These are phyloP conservation scores for Mycogona germanica DNA, from an alignment of 2,888 invertebrate species.

Conservation along the genomic window DNA sequence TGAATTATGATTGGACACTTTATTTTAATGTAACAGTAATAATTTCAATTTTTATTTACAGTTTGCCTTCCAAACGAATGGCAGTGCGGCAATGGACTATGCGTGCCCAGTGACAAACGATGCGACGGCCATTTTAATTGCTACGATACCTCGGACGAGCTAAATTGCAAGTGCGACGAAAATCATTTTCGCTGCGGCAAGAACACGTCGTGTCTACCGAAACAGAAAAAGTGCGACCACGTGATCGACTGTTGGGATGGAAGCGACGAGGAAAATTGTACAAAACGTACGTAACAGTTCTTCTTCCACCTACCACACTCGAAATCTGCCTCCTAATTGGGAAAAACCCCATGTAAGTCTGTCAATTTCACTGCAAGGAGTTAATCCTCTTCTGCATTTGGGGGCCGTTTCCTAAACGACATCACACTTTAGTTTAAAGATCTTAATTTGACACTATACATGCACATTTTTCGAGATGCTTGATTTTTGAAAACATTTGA, in stretches of 20 bases:
- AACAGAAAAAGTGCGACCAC: slow-evolving; percentile 54
- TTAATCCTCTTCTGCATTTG: slow-evolving; percentile 17
- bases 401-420: no score
- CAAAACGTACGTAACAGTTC: slow-evolving; percentile 39
- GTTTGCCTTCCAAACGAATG: slow-evolving; percentile 52
- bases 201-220: slow-evolving; percentile 56
- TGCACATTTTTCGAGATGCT: no score
- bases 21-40: no score
- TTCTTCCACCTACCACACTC: slow-evolving; percentile 4
- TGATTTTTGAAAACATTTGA: no score
- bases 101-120: slow-evolving; percentile 47
- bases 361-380: neutral
- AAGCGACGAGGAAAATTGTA: slow-evolving; percentile 58
- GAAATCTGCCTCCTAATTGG: slow-evolving; percentile 9
- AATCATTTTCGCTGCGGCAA: slow-evolving; percentile 56
- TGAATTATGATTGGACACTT: no score
- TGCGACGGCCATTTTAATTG: slow-evolving; percentile 64
- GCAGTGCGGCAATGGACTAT: slow-evolving; percentile 58
- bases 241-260: slow-evolving; percentile 66
- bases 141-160: slow-evolving; percentile 59
- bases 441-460: no score
- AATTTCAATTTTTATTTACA: slow-evolving; percentile 22
- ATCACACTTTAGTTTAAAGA: no score
- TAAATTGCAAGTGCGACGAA: slow-evolving; percentile 42
- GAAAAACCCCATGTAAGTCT: slow-evolving; percentile 6